Conservation (phyloP, 2,888 invertebrate genomes). For the Copidosoma aretas region DNA sequence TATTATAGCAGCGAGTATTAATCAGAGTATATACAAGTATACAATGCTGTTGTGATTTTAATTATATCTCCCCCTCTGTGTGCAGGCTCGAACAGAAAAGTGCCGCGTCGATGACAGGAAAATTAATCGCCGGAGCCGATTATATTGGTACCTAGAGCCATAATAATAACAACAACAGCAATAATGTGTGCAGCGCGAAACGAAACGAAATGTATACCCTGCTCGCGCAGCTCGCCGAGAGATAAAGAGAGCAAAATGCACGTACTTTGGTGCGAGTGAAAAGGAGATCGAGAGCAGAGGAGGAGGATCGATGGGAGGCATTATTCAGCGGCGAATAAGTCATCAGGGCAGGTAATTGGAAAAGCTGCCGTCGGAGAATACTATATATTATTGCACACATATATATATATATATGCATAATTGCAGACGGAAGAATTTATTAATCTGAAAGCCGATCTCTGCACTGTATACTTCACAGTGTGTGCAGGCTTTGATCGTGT, state of each 20-base stretch:
- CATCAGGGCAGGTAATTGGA: constrained; percentile 14
- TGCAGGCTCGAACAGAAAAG: neutral
- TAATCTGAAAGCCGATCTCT: neutral
- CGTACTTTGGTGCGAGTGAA: too few relatives aligned
- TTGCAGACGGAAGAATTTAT: neutral
- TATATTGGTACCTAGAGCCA: too few relatives aligned
- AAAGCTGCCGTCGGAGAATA: neutral
- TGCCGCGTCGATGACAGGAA: neutral
- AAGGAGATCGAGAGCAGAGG: too few relatives aligned
- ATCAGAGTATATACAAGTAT: too few relatives aligned
- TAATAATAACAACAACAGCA: too few relatives aligned
- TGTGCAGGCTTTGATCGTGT: too few relatives aligned
- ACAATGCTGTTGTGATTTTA: too few relatives aligned
- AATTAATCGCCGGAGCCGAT: neutral
- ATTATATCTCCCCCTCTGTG: neutral
- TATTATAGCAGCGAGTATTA: too few relatives aligned
- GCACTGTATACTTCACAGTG: too few relatives aligned
- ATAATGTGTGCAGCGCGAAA: too few relatives aligned
- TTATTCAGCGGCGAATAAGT: constrained; percentile 26
- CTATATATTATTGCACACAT: too few relatives aligned
- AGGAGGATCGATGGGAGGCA: constrained; percentile 19
- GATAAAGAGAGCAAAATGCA: neutral
- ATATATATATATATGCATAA: too few relatives aligned
- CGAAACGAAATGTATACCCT: neutral
- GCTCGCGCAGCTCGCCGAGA: neutral